Evolutionary conservation across 2,888 invertebrate species (phyloP).

Genomic region (Ypsolopha sequella): DNA sequence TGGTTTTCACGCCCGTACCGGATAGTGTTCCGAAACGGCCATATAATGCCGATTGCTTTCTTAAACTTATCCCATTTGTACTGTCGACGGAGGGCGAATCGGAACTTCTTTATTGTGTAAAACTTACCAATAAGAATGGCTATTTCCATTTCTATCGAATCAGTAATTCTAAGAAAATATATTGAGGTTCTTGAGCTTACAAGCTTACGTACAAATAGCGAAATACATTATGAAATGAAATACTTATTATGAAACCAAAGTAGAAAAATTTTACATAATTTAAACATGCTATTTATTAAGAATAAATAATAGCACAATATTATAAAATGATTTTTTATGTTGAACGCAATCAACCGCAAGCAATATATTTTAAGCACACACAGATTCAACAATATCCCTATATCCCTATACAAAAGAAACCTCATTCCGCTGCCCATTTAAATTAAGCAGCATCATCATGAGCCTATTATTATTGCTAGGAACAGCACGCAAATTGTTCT

Average conservation of each 20-base stretch:
- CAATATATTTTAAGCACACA: background rate
- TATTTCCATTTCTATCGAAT: conserved; percentile 60
- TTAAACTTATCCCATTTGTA: conserved; percentile 67
- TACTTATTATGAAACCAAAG: background rate
- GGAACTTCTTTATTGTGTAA: conserved; percentile 61
- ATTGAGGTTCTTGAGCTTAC: background rate
- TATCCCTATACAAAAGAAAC: background rate
- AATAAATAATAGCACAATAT: no score
- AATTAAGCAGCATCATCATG: no score
- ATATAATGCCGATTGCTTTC: conserved; percentile 68
- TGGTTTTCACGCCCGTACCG: conserved; percentile 54
- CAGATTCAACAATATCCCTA: background rate
- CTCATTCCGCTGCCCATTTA: no score
- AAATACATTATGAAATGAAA: background rate
- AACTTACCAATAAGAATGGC: conserved; percentile 49
- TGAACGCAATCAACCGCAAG: background rate
- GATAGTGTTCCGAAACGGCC: conserved; percentile 61
- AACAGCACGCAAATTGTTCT: conserved; percentile 47
- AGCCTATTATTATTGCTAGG: conserved; percentile 33
- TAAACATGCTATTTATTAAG: background rate
- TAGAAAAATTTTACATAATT: background rate
- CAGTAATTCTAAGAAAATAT: conserved; percentile 22
- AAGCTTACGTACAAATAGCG: background rate
- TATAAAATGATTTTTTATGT: no score
- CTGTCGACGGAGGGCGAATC: conserved; percentile 43